Evolutionary conservation across 2,797 vertebrate genomes (phyloP).

Genomic region (Falco concolor): DNA sequence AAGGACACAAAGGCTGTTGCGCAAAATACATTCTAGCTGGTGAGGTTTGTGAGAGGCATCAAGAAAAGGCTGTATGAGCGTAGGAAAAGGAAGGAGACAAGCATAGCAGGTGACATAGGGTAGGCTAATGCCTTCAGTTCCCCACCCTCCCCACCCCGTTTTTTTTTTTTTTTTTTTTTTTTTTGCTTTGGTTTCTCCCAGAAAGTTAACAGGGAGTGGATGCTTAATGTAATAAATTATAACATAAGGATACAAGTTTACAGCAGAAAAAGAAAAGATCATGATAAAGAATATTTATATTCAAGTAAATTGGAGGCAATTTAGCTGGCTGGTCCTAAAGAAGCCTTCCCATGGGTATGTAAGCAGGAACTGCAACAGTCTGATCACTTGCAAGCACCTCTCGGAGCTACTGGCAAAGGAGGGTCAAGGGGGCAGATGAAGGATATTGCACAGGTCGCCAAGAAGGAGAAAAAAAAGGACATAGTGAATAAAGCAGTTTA

Average conservation of each 20-base stretch:
- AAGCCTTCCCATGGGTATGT: accelerated
- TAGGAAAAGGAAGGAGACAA: background rate
- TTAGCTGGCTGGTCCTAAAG: background rate
- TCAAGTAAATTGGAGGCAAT: background rate
- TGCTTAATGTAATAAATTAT: background rate
- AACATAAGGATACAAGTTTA: background rate
- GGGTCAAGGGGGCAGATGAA: background rate
- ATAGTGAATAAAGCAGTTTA: background rate
- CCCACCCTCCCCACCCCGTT: too few species aligned
- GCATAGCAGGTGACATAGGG: background rate
- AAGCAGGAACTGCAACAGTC: background rate
- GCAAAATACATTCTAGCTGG: accelerated
- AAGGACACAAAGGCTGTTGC: background rate
- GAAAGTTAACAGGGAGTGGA: background rate
- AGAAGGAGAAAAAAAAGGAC: background rate
- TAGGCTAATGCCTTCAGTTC: background rate
- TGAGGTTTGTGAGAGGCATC: background rate
- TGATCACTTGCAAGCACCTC: background rate
- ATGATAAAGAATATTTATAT: background rate
- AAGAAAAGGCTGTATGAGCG: background rate
- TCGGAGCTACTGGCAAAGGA: background rate
- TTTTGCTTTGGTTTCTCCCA: background rate
- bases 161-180: background rate
- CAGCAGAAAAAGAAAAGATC: background rate
- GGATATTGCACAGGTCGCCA: background rate